A percentile compares a stretch with the other conserved stretches of the same genome.
Evolutionary conservation across 2,888 invertebrate species (phyloP).

Genomic region (Gymnosoma rotundatum): DNA sequence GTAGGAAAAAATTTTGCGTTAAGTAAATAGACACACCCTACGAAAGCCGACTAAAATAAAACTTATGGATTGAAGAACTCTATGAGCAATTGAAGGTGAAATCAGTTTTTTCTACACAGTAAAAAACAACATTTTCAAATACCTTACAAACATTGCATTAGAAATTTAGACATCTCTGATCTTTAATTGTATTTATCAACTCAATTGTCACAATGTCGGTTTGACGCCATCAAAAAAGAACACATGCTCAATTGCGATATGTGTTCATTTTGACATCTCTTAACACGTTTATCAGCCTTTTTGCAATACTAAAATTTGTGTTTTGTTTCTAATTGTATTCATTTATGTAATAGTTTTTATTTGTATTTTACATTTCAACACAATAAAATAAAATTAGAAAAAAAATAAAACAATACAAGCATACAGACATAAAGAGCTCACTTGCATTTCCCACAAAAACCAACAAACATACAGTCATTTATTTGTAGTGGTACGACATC

Average conservation of each 20-base stretch:
- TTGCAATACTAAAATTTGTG: constrained; percentile 42
- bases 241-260: neutral
- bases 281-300: constrained; percentile 56
- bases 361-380: constrained; percentile 31
- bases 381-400: constrained; percentile 27
- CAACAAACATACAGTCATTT: constrained; percentile 51
- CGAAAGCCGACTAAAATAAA: no score
- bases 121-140: no score
- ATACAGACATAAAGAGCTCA: no score
- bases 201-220: constrained; percentile 29
- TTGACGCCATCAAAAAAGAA: constrained; percentile 6
- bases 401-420: neutral
- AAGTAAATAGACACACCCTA: no score
- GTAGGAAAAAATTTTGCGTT: no score
- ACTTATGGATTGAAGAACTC: no score
- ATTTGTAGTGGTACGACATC: constrained; percentile 34
- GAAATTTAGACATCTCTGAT: constrained; percentile 23
- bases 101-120: no score
- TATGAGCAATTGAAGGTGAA: no score
- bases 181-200: constrained; percentile 38
- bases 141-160: neutral
- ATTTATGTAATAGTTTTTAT: constrained; percentile 7
- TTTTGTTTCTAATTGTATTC: constrained; percentile 11
- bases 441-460: constrained; percentile 58
- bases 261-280: constrained; percentile 57